Base-by-base conservation (phyloP, 1,140 invertebrate genomes). In the Temnothorax curvispinosus region DNA sequence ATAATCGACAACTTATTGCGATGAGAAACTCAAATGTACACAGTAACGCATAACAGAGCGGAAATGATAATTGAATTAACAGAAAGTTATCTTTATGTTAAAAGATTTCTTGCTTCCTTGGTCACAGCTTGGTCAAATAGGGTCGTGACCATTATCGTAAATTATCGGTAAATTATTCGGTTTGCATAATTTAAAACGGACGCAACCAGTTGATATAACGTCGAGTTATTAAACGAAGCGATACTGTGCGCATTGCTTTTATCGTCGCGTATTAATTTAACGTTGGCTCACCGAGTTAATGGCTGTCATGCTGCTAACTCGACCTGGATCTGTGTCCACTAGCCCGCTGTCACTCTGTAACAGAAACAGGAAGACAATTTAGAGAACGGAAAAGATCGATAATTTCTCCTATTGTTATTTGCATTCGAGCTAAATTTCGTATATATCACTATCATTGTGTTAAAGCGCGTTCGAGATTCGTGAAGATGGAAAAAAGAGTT, bases 321-420 rank as follows among this genome's bases (percentile, higher is more conserved):
- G 94, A 94, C 91, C 93, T 91, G 94, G 93, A 94, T 95, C 95
- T 93, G 94, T 92, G 91, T 95, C 94, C 94, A 94, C 94, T 95
- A 95, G 92, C 94, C 95, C 94, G 93, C 92, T 94, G 93, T 95
- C 95, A 94, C 95, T 95, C 95, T 96, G 95, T 77, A 95, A 95
- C 89, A 94, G 88, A 94, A 90, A 93, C 87, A 88, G 60, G 65
- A 84, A 76, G 64, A 87, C 67, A 84, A 65, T 44, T 74, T 62
- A 84, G 21, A 58, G 38, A 11, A 44, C 47, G 56, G 13, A 3
- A 50, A 60, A 64, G 77, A 92, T 90, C 88, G 80, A 89, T 74
- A 44, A 74, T 60, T 74, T 32, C 18, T 60, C 41, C n/a, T 58
- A 65, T 35, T 65, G 41, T 4, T 35, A 35, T 15, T 38, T 27